These are phyloP conservation scores for Pelodytes ibericus DNA, from an alignment of 2,797 vertebrate species.

Conservation along the genomic window DNA sequence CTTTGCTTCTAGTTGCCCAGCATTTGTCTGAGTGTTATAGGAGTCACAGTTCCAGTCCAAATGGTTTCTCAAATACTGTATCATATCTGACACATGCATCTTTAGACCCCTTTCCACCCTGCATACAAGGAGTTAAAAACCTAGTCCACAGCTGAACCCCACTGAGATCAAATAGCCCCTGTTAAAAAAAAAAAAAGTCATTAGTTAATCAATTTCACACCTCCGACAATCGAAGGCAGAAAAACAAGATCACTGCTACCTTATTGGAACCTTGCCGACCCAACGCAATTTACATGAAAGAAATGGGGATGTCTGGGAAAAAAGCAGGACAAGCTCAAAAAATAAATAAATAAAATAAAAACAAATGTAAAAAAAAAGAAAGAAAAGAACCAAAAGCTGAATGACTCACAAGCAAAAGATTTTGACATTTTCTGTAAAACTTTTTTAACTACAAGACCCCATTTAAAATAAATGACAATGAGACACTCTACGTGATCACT, in stretches of 20 bases:
- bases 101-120: too few species aligned
- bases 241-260: not conserved
- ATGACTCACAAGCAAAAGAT: slow-evolving; percentile 34
- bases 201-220: not conserved
- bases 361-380: not conserved
- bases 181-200: too few species aligned
- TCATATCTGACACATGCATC: too few species aligned
- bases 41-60: too few species aligned
- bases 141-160: too few species aligned
- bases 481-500: slow-evolving; percentile 48
- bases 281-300: not conserved
- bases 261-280: too few species aligned
- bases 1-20: too few species aligned
- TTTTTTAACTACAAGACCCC: slow-evolving; percentile 48
- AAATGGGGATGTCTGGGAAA: not conserved
- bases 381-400: slow-evolving; percentile 2
- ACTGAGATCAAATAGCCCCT: too few species aligned
- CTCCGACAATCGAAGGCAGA: not conserved
- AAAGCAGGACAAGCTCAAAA: too few species aligned
- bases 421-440: slow-evolving; percentile 44
- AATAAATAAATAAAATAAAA: not conserved
- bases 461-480: slow-evolving; percentile 52
- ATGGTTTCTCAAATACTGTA: too few species aligned
- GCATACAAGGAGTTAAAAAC: too few species aligned
- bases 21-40: too few species aligned